Percentiles rank a stretch among this genome's conserved stretches.
Evolutionary conservation across 2,888 invertebrate species (phyloP).

Genomic region (Spodoptera exigua): DNA sequence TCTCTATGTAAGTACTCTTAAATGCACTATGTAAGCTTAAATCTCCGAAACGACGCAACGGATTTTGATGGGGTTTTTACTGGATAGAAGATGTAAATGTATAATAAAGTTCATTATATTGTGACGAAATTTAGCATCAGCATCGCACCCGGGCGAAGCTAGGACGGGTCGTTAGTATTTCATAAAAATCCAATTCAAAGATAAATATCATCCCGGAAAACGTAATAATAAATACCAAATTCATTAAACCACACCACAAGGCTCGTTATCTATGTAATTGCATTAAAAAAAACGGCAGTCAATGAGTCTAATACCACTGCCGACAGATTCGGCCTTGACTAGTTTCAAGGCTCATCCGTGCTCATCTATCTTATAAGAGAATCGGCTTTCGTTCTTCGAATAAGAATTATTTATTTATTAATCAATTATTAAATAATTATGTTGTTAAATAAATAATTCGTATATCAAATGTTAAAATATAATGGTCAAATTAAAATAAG

Average conservation of each 20-base stretch:
- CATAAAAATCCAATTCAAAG: conserved; percentile 49
- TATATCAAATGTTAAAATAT: background rate
- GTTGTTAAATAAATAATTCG: background rate
- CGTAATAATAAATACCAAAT: conserved; percentile 66
- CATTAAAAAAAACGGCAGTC: conserved; percentile 73
- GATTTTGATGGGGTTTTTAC: too few relatives aligned
- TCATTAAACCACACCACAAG: conserved; percentile 68
- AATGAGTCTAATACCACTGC: conserved; percentile 54
- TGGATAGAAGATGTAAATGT: too few relatives aligned
- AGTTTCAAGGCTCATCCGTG: conserved; percentile 83
- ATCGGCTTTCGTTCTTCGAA: conserved; percentile 59
- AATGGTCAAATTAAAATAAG: background rate
- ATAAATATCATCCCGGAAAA: conserved; percentile 72
- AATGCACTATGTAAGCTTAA: too few relatives aligned
- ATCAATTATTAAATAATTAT: background rate
- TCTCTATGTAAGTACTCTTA: too few relatives aligned
- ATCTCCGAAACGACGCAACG: too few relatives aligned
- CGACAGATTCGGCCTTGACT: conserved; percentile 75
- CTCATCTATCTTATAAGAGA: conserved; percentile 67
- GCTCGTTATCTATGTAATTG: conserved; percentile 79
- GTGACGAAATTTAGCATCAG: too few relatives aligned
- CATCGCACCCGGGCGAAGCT: too few relatives aligned
- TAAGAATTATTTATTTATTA: background rate
- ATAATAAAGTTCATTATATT: too few relatives aligned
- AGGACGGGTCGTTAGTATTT: too few relatives aligned